Evolutionary conservation across 2,797 vertebrate species (phyloP).

Genomic region (Crax fasciolata): DNA sequence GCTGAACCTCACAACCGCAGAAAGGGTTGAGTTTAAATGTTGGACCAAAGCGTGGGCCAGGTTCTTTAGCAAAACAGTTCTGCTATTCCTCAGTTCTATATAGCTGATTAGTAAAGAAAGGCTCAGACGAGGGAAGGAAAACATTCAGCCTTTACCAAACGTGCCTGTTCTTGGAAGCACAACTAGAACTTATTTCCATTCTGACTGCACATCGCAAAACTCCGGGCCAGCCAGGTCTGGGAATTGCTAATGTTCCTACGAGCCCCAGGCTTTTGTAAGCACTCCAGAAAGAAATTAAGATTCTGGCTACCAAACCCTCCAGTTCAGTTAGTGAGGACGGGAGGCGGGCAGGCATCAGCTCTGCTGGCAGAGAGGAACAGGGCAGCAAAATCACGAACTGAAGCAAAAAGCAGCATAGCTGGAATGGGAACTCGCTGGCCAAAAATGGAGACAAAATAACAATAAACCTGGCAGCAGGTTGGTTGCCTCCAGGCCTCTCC

Average conservation of each 20-base stretch:
- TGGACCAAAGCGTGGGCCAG: not conserved
- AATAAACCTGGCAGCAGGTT: not conserved
- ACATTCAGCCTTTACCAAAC: not conserved
- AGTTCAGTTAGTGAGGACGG: not conserved
- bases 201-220: not conserved
- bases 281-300: not conserved
- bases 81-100: constrained; percentile 11
- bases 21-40: not conserved
- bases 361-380: not conserved
- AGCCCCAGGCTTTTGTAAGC: not conserved
- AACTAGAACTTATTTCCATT: constrained; percentile 31
- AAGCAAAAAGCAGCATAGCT: not conserved
- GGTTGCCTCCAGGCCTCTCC: not conserved
- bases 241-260: not conserved
- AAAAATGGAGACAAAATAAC: not conserved
- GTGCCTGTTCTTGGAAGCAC: constrained; percentile 13
- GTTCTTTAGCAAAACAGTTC: not conserved
- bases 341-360: not conserved
- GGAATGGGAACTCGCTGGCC: not conserved
- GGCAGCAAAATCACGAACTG: not conserved
- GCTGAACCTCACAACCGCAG: not conserved
- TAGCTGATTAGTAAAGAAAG: constrained; percentile 18
- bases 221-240: not conserved
- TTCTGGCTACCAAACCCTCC: not conserved
- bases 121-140: not conserved